Base-by-base conservation (phyloP, 1,140 invertebrate species). In the Solenopsis invicta region DNA sequence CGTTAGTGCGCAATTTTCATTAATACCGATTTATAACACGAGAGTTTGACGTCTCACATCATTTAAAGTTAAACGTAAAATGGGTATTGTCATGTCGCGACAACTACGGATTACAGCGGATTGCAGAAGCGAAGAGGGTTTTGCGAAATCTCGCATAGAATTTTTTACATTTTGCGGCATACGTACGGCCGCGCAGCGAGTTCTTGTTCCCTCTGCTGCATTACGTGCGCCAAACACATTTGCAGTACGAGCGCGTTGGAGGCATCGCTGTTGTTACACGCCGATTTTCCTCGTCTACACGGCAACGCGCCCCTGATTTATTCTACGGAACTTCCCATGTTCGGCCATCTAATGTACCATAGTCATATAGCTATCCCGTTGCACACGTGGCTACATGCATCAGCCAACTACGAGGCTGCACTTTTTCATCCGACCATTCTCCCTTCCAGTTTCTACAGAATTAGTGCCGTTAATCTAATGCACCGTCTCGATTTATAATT, bases 301-400 rank as follows among this genome's bases (percentile, higher is more conserved):
- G 87, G 87, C 74, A 85, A 80, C 18, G 52, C 54, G 52, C 29
- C 74, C 50, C 75, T 86, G 88, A 89, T 89, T 89, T 89, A 89
- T 89, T 84, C 81, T 89, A 61, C 88, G 75, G 82, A 88, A 89
- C 88, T 81, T 89, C 21, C 88, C 87, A 69, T 61, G 82, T 71
- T 71, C 87, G 69, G 82, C 77, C 87, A 86, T 80, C 88, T 88
- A 75, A 66, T 77, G 54, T 72, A 77, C 74, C 64, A 54, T 69
- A 54, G 88, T 72, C 87, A 59, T 74, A 82, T 74, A 74, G 80
- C 69, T 62, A 84, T 61, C 69, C 41, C 54, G 54, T 64, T 74
- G 67, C 54, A 61, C 80, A 50, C 80, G 29, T 74, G 80, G 80
- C 80, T 50, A 75, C 69, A 84, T 84, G 80, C 69, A 84, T 84